Conservation (phyloP, 2,113 vertebrate genomes). For the Gymnogyps californianus region DNA sequence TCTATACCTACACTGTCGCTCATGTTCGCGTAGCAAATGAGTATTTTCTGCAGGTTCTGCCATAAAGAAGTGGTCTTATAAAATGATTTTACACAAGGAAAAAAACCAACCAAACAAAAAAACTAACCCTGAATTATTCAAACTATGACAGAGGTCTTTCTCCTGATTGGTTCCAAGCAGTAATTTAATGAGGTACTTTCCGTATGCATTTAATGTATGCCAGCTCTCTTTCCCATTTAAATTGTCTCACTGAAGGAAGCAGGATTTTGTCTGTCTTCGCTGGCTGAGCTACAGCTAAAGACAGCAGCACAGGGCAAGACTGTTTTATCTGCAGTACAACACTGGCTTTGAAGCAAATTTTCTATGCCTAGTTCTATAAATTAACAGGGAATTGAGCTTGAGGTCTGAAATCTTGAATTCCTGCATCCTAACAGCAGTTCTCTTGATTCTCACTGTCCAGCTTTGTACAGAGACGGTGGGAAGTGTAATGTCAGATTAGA, state of each 20-base stretch:
- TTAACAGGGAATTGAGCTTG: background rate
- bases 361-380: background rate
- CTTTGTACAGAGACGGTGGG: background rate
- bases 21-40: background rate
- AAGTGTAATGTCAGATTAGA: background rate
- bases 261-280: background rate
- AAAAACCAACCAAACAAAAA: background rate
- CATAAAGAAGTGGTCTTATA: background rate
- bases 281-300: background rate
- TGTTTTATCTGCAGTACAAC: background rate
- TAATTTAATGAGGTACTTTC: conserved; percentile 42
- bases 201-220: background rate
- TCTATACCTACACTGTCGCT: background rate
- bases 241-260: background rate
- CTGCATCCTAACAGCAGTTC: background rate
- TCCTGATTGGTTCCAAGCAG: background rate
- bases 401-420: background rate
- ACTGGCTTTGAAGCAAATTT: background rate
- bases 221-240: background rate
- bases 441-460: background rate
- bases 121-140: conserved; percentile 21
- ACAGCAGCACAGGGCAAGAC: background rate
- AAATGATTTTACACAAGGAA: conserved; percentile 6
- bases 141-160: background rate
- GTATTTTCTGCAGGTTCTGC: conserved; percentile 25